A percentile compares a stretch with the other conserved stretches of the same genome.
Evolutionary conservation across 2,888 invertebrate genomes (phyloP).

Genomic region (Asteroscopus sphinx): DNA sequence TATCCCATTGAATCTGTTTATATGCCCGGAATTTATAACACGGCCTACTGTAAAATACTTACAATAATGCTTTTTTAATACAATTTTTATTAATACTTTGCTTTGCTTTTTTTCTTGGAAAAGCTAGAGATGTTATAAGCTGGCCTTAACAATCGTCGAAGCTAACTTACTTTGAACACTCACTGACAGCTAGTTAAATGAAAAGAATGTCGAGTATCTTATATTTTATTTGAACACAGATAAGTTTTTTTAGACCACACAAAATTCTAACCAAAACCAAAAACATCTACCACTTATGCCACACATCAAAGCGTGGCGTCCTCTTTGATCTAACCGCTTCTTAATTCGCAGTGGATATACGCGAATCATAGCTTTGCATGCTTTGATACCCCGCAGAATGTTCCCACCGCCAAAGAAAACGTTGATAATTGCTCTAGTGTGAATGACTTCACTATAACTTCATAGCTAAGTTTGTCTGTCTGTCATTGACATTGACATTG

Average conservation of each 20-base stretch:
- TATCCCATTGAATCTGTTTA: too few relatives aligned
- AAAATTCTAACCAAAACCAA: constrained; percentile 2
- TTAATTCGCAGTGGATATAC: constrained; percentile 63
- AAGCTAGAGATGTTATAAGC: too few relatives aligned
- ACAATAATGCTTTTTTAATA: too few relatives aligned
- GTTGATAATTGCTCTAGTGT: constrained; percentile 44
- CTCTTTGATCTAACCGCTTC: constrained; percentile 65
- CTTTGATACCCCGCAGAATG: constrained; percentile 46
- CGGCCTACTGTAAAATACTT: too few relatives aligned
- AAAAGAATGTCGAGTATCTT: too few relatives aligned
- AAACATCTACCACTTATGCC: constrained; percentile 35
- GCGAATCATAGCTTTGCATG: constrained; percentile 66
- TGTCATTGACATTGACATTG: constrained; percentile 8
- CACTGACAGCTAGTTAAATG: too few relatives aligned
- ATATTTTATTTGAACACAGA: too few relatives aligned
- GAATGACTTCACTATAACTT: constrained; percentile 46
- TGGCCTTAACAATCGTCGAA: too few relatives aligned
- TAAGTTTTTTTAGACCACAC: neutral
- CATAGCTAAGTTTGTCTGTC: constrained; percentile 8
- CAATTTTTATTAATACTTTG: too few relatives aligned
- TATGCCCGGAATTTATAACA: too few relatives aligned
- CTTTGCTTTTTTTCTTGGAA: too few relatives aligned
- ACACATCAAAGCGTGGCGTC: constrained; percentile 47
- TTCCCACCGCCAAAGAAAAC: constrained; percentile 54
- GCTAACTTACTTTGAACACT: too few relatives aligned